These are phyloP conservation scores for Crax fasciolata DNA, from an alignment of 2,797 vertebrate genomes.

Conservation along the genomic window DNA sequence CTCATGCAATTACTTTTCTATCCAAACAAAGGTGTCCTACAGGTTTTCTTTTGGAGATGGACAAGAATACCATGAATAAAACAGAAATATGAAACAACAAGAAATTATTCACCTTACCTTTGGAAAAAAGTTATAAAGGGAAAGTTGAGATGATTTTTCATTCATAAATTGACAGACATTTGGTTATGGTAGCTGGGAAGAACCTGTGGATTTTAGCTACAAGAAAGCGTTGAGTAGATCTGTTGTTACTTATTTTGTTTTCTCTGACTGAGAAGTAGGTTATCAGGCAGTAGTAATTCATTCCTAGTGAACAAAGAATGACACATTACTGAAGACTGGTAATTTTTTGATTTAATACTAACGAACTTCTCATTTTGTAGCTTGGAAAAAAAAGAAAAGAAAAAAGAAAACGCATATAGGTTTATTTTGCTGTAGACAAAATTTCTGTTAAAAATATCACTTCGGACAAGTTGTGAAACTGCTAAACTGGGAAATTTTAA, in stretches of 20 bases:
- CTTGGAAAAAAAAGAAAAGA: neutral
- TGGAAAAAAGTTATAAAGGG: neutral
- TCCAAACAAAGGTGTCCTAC: neutral
- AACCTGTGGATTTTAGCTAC: neutral
- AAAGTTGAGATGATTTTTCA: neutral
- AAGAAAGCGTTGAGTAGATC: neutral
- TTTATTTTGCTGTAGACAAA: neutral
- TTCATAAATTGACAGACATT: neutral
- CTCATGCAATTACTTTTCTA: neutral
- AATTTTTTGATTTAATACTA: neutral
- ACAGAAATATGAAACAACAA: neutral
- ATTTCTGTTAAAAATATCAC: neutral
- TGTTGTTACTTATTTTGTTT: neutral
- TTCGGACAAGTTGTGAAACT: neutral
- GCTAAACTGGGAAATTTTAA: neutral
- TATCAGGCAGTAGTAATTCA: neutral
- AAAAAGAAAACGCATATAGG: rapidly evolving
- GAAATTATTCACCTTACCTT: neutral
- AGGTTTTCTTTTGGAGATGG: neutral
- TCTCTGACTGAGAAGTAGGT: neutral
- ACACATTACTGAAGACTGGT: neutral
- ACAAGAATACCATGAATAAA: neutral
- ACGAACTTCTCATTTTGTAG: neutral
- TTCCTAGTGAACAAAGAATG: neutral
- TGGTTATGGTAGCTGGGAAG: neutral